These are phyloP conservation scores for Aproaerema taeniolella DNA, from an alignment of 2,888 invertebrate genomes.

Conservation along the genomic window DNA sequence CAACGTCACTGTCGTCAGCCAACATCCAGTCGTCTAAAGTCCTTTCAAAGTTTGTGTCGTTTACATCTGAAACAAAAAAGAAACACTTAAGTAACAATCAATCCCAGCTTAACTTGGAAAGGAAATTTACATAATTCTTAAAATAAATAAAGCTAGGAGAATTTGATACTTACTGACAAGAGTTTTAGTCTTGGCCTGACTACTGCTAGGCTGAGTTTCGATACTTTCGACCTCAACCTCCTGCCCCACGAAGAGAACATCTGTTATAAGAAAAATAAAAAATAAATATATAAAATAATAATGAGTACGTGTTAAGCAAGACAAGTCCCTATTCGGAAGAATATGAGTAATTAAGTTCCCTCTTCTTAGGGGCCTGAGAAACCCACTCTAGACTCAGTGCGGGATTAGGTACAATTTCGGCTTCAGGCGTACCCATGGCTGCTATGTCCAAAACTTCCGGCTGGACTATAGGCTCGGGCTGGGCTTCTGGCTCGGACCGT, in stretches of 20 bases:
- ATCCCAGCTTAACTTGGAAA: background rate
- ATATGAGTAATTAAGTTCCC: background rate
- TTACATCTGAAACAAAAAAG: background rate
- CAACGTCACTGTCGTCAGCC: conserved; percentile 7
- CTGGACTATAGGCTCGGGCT: background rate
- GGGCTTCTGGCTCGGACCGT: background rate
- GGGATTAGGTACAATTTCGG: conserved; percentile 10
- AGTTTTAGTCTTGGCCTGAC: too few species aligned
- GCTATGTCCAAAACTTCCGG: conserved; percentile 1
- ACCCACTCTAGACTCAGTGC: too few species aligned
- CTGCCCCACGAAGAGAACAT: too few species aligned
- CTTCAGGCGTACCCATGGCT: conserved; percentile 12
- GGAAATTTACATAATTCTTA: background rate
- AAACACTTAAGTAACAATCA: conserved; percentile 1
- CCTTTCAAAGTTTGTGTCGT: background rate
- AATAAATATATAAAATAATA: too few species aligned
- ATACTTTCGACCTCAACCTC: too few species aligned
- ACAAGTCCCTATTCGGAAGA: background rate
- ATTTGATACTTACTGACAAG: background rate
- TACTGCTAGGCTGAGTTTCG: too few species aligned
- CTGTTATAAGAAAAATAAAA: too few species aligned
- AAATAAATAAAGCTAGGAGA: background rate
- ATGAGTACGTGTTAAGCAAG: background rate
- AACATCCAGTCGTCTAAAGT: conserved; percentile 6
- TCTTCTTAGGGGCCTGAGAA: conserved; percentile 3